Percentiles rank a stretch among this genome's conserved stretches.
These are phyloP conservation scores for Patella pellucida DNA, from an alignment of 2,888 invertebrate species.

Conservation along the genomic window DNA sequence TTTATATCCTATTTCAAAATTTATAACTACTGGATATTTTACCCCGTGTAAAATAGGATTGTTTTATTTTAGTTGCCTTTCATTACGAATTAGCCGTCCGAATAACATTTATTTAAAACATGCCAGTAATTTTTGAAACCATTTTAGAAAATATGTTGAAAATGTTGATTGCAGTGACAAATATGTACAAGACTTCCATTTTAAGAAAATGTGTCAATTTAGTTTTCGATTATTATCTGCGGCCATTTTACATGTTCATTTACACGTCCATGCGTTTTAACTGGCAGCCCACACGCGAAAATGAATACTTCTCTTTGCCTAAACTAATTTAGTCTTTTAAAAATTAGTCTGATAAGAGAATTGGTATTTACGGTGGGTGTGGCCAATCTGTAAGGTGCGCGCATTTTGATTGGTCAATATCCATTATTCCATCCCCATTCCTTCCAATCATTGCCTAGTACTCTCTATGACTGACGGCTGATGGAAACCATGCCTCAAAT, in stretches of 20 bases:
- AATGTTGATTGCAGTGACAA: background rate
- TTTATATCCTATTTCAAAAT: too few species aligned
- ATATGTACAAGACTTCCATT: background rate
- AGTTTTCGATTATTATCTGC: background rate
- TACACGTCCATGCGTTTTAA: background rate
- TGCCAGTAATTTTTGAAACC: background rate
- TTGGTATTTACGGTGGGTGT: constrained; percentile 4
- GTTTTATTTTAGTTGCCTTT: too few species aligned
- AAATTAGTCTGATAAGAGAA: constrained; percentile 1
- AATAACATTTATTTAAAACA: background rate
- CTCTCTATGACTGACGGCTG: background rate
- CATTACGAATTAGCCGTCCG: too few species aligned
- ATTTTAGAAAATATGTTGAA: background rate
- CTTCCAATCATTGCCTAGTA: background rate
- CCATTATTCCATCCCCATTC: background rate
- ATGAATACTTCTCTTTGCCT: background rate
- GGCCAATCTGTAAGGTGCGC: background rate
- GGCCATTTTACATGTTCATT: background rate
- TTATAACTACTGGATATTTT: too few species aligned
- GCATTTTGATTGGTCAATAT: background rate
- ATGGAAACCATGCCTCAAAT: background rate
- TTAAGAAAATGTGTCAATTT: background rate
- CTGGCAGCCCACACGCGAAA: constrained; percentile 7
- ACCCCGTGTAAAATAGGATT: too few species aligned
- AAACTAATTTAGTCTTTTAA: background rate